phyloP scores from a whole-genome alignment of 2,113 vertebrate species.

The Limnothrissa miodon region DNA sequence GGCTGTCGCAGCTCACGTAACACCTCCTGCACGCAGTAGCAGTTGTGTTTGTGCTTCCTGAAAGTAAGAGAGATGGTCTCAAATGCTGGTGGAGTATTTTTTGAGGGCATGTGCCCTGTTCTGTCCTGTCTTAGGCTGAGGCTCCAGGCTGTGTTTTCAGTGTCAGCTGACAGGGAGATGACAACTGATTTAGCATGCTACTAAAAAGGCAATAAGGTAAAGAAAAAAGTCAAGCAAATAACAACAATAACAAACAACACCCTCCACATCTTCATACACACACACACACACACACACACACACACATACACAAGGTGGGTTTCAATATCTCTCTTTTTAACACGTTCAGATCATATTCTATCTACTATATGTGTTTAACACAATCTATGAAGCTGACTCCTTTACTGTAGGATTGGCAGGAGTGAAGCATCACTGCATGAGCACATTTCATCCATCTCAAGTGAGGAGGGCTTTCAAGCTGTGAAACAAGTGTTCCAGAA shows the following conservation, averaged over 20 bases:
- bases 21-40: slow-evolving; percentile 94
- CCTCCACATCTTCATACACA: too few relatives aligned
- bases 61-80: slow-evolving; percentile 57
- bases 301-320: neutral
- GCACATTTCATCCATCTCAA: slow-evolving; percentile 18
- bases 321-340: neutral
- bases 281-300: neutral
- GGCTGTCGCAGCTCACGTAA: slow-evolving; percentile 89
- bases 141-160: neutral
- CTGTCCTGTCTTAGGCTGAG: neutral
- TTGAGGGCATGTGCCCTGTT: neutral
- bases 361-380: neutral
- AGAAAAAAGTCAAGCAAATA: too few relatives aligned
- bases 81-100: neutral
- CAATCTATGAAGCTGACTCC: neutral
- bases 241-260: too few relatives aligned
- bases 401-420: neutral
- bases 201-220: too few relatives aligned
- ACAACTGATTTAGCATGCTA: too few relatives aligned
- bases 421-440: neutral
- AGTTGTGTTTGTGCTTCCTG: slow-evolving; percentile 99
- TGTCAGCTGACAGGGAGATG: neutral
- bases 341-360: neutral
- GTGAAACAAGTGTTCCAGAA: slow-evolving; percentile 41
- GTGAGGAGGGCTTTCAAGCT: slow-evolving; percentile 23